Conservation (phyloP, 2,888 invertebrate species). For the Polyploca ridens region DNA sequence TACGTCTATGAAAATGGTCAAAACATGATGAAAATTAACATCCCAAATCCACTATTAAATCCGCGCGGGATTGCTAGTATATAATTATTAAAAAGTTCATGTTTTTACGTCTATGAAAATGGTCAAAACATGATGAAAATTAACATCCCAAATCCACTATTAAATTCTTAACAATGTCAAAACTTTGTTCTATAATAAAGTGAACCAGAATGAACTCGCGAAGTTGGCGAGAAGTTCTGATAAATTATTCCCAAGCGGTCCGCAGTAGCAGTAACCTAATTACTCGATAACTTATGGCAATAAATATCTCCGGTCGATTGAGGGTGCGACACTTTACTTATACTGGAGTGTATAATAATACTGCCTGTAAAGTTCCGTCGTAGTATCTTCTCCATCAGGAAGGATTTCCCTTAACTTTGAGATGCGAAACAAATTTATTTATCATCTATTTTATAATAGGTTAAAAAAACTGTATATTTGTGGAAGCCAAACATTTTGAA, state of each 20-base stretch:
- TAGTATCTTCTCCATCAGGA: background rate
- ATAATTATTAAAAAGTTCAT: too few species aligned
- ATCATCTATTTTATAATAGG: too few species aligned
- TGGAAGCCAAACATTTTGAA: too few species aligned
- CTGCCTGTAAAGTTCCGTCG: too few species aligned
- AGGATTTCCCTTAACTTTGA: too few species aligned
- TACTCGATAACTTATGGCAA: slow-evolving; percentile 68
- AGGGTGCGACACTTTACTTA: slow-evolving; percentile 22
- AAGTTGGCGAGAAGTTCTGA: slow-evolving; percentile 57
- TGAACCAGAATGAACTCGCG: slow-evolving; percentile 45
- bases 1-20: background rate
- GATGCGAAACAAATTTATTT: too few species aligned
- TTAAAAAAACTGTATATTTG: too few species aligned
- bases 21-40: background rate
- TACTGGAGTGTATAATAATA: background rate
- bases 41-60: background rate
- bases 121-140: background rate
- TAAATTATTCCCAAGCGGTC: slow-evolving; percentile 71
- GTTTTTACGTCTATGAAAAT: background rate
- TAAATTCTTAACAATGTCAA: slow-evolving; percentile 22
- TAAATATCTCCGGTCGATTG: slow-evolving; percentile 49
- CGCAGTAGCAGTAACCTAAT: slow-evolving; percentile 69
- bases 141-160: background rate
- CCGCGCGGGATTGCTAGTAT: too few species aligned
- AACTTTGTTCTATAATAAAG: slow-evolving; percentile 41